Conservation (phyloP, 2,888 invertebrate species). For the Vesta saturnalis region DNA sequence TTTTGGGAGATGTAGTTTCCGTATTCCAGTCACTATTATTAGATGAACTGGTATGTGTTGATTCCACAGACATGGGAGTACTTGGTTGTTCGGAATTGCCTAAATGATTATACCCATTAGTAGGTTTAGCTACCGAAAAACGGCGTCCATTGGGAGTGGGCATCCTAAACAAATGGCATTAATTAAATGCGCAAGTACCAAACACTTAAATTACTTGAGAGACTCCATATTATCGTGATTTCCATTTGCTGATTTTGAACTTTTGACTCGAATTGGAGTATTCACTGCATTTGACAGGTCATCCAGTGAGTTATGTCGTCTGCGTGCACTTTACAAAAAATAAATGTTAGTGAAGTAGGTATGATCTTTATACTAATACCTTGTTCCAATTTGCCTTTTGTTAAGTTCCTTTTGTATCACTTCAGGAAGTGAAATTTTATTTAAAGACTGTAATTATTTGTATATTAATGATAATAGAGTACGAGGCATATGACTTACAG, state of each 20-base stretch:
- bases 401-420: slow-evolving; percentile 74
- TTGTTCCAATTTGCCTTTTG: slow-evolving; percentile 70
- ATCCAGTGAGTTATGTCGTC: slow-evolving; percentile 55
- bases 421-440: slow-evolving; percentile 64
- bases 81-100: background rate
- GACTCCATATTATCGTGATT: background rate
- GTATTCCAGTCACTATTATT: slow-evolving; percentile 15
- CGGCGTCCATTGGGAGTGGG: slow-evolving; percentile 10
- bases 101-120: background rate
- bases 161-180: background rate
- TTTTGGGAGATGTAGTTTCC: background rate
- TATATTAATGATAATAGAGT: slow-evolving; percentile 29
- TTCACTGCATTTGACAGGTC: slow-evolving; percentile 33
- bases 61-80: background rate
- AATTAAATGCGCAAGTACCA: background rate
- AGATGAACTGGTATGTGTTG: background rate
- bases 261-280: slow-evolving; percentile 50
- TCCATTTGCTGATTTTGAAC: slow-evolving; percentile 50
- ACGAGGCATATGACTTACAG: slow-evolving; percentile 54
- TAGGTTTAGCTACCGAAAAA: slow-evolving; percentile 24
- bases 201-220: no score
- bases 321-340: slow-evolving; percentile 42
- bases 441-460: slow-evolving; percentile 27
- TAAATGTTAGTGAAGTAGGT: background rate
- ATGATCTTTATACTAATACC: slow-evolving; percentile 52